Evolutionary conservation across 35 echinoderm and acorn worm genomes (phyloP).

Genomic region (Strongylocentrotus purpuratus): DNA sequence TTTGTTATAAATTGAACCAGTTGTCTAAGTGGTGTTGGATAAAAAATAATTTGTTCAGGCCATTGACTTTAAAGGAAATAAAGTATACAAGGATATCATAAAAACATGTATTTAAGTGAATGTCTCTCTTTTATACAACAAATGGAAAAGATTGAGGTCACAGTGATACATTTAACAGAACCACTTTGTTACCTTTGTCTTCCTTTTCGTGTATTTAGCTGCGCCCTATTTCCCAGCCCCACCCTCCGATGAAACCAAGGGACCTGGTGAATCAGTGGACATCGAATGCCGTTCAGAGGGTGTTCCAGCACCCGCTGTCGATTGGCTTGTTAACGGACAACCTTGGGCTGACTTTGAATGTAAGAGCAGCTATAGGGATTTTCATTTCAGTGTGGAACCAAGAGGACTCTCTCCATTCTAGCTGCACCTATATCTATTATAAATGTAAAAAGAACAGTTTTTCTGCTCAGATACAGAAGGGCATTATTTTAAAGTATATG

Average conservation of each 20-base stretch:
- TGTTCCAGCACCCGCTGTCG: constrained; percentile 27
- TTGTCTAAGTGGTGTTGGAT: no score
- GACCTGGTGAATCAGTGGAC: constrained; percentile 29
- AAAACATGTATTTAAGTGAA: neutral
- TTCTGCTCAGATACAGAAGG: no score
- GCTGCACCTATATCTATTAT: no score
- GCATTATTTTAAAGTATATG: no score
- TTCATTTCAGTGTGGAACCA: neutral
- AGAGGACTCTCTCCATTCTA: no score
- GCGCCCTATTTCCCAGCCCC: constrained; percentile 48
- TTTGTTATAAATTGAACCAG: no score
- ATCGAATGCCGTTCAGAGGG: constrained; percentile 43
- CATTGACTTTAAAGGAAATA: no score
- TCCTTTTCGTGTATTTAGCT: constrained; percentile 4
- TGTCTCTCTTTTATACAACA: neutral
- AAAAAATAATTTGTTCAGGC: no score
- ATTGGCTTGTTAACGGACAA: constrained; percentile 59
- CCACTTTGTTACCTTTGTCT: neutral
- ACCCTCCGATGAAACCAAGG: constrained; percentile 54
- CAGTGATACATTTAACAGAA: neutral
- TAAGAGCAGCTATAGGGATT: neutral
- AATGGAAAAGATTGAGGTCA: neutral
- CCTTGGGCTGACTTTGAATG: constrained; percentile 32
- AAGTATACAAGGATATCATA: neutral
- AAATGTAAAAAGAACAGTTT: no score